Percentiles rank a stretch among this genome's conserved stretches.
phyloP scores from a whole-genome alignment of 2,113 vertebrate genomes.

The Dendropsophus ebraccatus region DNA sequence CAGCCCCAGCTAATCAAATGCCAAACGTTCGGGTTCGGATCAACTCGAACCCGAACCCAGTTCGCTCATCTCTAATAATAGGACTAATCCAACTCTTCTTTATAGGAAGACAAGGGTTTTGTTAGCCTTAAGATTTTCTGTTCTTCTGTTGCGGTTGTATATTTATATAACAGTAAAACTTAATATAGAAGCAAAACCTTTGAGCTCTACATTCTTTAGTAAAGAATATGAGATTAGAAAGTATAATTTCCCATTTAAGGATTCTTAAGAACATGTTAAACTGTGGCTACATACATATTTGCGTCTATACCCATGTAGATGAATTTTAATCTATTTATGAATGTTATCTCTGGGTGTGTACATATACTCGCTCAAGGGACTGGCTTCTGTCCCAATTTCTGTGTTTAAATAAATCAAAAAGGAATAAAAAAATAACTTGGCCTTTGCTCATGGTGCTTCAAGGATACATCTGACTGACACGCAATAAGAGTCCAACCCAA shows the following conservation, averaged over 20 bases:
- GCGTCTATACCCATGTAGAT: slow-evolving; percentile 5
- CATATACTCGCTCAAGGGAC: slow-evolving; percentile 31
- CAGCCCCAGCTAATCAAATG: too few relatives aligned
- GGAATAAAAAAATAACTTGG: slow-evolving; percentile 35
- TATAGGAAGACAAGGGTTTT: too few relatives aligned
- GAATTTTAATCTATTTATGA: slow-evolving; percentile 37
- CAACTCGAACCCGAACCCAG: too few relatives aligned
- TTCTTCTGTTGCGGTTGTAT: neutral
- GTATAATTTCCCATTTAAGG: slow-evolving; percentile 9
- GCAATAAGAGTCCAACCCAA: slow-evolving; percentile 21
- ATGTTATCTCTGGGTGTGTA: slow-evolving; percentile 49
- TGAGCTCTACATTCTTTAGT: neutral
- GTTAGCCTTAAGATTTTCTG: neutral
- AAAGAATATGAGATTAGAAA: slow-evolving; percentile 29
- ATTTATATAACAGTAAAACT: slow-evolving; percentile 3
- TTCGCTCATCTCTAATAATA: too few relatives aligned
- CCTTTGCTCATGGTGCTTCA: slow-evolving; percentile 29
- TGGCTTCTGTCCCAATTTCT: slow-evolving; percentile 52
- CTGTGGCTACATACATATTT: slow-evolving; percentile 10
- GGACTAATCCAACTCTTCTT: too few relatives aligned
- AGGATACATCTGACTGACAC: slow-evolving; percentile 40
- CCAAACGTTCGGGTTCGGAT: too few relatives aligned
- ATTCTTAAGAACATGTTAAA: slow-evolving; percentile 24
- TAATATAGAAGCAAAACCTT: slow-evolving; percentile 2
- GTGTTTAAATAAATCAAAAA: slow-evolving; percentile 40